A percentile compares a stretch with the other conserved stretches of the same genome.
Conservation (phyloP, 2,113 vertebrate species). For the Lagenorhynchus albirostris region DNA sequence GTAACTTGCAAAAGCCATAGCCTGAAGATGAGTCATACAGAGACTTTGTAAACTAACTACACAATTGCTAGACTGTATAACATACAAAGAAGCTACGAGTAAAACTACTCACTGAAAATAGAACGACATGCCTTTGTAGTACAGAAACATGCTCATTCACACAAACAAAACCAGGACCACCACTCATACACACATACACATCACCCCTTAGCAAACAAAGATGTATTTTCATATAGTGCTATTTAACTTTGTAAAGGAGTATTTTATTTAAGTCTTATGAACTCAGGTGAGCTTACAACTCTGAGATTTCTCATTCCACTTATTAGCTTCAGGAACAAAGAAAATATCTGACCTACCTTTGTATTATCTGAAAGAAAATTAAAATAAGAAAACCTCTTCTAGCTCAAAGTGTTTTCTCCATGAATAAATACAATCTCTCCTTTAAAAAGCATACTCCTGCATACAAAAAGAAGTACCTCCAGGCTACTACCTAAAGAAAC, state of each 20-base stretch:
- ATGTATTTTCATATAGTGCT: neutral
- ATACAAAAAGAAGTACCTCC: neutral
- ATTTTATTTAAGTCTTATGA: slow-evolving; percentile 15
- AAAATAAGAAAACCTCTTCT: slow-evolving; percentile 13
- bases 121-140: neutral
- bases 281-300: slow-evolving; percentile 8
- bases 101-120: slow-evolving; percentile 33
- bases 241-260: neutral
- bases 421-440: neutral
- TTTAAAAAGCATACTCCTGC: neutral
- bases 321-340: slow-evolving; percentile 1
- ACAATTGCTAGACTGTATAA: slow-evolving; percentile 65
- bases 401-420: neutral
- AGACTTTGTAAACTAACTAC: slow-evolving; percentile 46
- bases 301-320: neutral
- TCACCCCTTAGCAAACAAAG: neutral
- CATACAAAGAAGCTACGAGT: slow-evolving; percentile 32
- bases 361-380: neutral
- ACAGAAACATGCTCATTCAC: neutral
- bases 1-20: slow-evolving; percentile 49
- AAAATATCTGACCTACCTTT: neutral
- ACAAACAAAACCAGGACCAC: neutral
- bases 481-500: neutral
- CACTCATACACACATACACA: neutral
- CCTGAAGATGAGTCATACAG: slow-evolving; percentile 65